These are phyloP conservation scores for Pogonomyrmex californicus DNA, from an alignment of 1,140 invertebrate genomes.

Conservation along the genomic window DNA sequence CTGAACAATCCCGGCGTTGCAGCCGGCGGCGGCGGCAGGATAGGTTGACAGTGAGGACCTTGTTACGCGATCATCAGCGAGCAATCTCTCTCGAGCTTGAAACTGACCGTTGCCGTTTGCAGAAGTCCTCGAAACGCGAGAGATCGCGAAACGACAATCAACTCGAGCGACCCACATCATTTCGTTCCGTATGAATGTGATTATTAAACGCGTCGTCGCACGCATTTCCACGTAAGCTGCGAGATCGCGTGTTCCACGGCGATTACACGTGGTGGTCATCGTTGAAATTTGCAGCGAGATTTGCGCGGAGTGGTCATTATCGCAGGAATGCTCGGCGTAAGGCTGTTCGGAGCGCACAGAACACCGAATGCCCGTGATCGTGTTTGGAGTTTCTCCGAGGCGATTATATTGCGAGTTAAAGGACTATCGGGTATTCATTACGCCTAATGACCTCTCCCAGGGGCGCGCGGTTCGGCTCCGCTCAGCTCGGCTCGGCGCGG, in stretches of 20 bases:
- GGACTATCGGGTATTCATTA: conserved; percentile 76
- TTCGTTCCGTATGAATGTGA: background rate
- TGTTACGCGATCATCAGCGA: conserved; percentile 71
- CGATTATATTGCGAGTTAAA: conserved; percentile 75
- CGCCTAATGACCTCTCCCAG: conserved; percentile 73
- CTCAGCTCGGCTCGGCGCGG: conserved; percentile 74
- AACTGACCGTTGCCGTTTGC: conserved; percentile 27
- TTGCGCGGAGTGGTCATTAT: conserved; percentile 51
- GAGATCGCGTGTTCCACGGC: conserved; percentile 23
- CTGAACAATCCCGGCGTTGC: conserved; percentile 51
- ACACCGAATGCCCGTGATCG: conserved; percentile 34
- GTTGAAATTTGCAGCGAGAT: conserved; percentile 13
- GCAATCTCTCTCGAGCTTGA: conserved; percentile 57
- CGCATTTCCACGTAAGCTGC: conserved; percentile 1
- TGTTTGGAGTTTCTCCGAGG: conserved; percentile 63
- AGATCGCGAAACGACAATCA: background rate
- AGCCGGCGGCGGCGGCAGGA: conserved; percentile 36
- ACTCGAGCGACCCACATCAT: background rate
- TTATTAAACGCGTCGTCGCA: conserved; percentile 16
- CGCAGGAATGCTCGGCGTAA: conserved; percentile 49
- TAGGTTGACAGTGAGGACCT: conserved; percentile 67
- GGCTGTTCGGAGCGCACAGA: conserved; percentile 16
- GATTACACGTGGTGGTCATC: background rate
- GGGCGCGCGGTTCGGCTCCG: conserved; percentile 20
- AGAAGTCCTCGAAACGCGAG: conserved; percentile 6